phyloP scores from a whole-genome alignment of 2,113 vertebrate genomes.

The Pomatorhinus ruficollis region DNA sequence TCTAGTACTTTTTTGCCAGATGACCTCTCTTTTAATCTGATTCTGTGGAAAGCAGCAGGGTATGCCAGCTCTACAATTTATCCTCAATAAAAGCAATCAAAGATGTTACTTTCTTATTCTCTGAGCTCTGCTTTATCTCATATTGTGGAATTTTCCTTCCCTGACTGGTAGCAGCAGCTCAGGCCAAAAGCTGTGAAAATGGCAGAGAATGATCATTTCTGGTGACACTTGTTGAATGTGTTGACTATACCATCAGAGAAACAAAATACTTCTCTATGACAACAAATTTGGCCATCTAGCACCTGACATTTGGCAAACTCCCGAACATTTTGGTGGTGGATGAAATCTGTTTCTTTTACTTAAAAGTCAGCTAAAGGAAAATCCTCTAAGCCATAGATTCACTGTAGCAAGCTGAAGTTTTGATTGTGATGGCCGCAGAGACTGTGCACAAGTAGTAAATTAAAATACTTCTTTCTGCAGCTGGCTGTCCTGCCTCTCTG shows the following conservation, averaged over 20 bases:
- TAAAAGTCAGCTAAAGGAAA: background rate
- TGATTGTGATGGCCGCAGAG: background rate
- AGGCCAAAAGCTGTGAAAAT: background rate
- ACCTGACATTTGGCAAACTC: background rate
- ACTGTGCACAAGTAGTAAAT: background rate
- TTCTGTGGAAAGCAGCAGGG: conserved; percentile 16
- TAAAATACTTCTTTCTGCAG: background rate
- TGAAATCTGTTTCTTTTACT: background rate
- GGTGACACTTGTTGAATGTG: background rate
- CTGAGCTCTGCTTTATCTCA: background rate
- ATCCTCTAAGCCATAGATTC: background rate
- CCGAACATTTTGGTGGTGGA: background rate
- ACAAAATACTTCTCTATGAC: background rate
- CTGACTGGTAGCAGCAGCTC: background rate
- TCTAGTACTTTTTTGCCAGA: conserved; percentile 26
- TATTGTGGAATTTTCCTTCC: background rate
- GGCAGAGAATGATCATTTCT: background rate
- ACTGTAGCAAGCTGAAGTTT: background rate
- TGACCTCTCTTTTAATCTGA: conserved; percentile 49
- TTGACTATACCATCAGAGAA: background rate
- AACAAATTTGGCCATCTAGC: background rate
- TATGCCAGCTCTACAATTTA: background rate
- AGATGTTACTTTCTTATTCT: background rate
- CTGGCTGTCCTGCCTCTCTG: background rate
- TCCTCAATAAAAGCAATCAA: conserved; percentile 8